Conservation (phyloP, 2,888 invertebrate species). For the Hypomecis punctinalis region DNA sequence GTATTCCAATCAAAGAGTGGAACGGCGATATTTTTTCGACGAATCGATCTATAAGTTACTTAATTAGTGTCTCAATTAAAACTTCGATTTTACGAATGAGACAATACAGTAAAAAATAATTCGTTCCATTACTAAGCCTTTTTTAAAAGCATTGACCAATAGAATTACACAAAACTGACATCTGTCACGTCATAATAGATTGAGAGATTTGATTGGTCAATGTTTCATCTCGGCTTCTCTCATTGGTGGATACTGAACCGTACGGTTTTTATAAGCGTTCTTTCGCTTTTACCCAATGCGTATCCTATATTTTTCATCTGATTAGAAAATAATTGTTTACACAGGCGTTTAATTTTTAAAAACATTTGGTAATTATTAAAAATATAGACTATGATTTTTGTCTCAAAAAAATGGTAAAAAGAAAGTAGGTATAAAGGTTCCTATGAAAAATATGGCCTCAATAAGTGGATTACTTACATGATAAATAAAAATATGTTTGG, state of each 20-base stretch:
- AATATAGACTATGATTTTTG: background rate
- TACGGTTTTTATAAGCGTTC: background rate
- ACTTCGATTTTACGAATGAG: too few relatives aligned
- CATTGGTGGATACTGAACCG: background rate
- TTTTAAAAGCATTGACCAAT: background rate
- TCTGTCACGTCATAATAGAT: background rate
- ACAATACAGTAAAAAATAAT: too few relatives aligned
- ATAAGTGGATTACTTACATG: constrained; percentile 51
- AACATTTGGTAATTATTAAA: too few relatives aligned
- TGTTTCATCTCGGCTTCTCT: background rate
- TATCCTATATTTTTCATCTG: too few relatives aligned
- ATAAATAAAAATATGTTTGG: constrained; percentile 45
- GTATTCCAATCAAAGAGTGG: too few relatives aligned
- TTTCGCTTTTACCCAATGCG: background rate
- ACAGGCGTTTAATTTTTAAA: background rate
- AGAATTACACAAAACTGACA: background rate
- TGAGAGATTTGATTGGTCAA: background rate
- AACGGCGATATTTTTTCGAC: too few relatives aligned
- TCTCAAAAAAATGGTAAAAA: background rate
- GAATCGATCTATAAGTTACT: too few relatives aligned
- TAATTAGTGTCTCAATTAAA: too few relatives aligned
- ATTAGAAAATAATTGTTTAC: too few relatives aligned
- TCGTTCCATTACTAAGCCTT: too few relatives aligned
- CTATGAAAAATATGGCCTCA: constrained; percentile 32
- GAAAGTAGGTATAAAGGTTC: constrained; percentile 6